Conservation (phyloP, 2,888 invertebrate species). For the Salpingus planirostris region DNA sequence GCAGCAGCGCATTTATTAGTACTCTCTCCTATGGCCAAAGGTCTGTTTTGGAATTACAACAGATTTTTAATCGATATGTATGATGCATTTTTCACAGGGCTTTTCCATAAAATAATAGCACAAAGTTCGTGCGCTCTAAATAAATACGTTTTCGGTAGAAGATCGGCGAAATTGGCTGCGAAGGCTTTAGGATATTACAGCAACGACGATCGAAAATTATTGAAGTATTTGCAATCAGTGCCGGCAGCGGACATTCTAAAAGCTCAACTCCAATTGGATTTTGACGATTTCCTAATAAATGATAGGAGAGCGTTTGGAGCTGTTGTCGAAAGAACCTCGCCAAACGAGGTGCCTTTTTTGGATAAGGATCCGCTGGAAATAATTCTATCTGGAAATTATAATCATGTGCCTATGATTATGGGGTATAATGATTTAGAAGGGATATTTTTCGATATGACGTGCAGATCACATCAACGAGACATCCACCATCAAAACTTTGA, state of each 20-base stretch:
- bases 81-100: too few relatives aligned
- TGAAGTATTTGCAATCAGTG: conserved; percentile 12
- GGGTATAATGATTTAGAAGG: conserved; percentile 35
- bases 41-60: too few relatives aligned
- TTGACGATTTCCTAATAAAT: conserved; percentile 6
- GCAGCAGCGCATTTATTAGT: conserved; percentile 41
- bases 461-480: conserved; percentile 7
- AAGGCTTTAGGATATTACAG: conserved; percentile 7
- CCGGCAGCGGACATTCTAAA: conserved; percentile 14
- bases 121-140: conserved; percentile 25
- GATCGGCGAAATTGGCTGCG: conserved; percentile 3
- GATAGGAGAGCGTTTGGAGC: conserved; percentile 18
- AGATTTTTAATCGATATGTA: too few relatives aligned
- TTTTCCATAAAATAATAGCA: conserved; percentile 25
- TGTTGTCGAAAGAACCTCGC: conserved; percentile 21
- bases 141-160: conserved; percentile 18
- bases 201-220: conserved; percentile 9
- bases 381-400: conserved; percentile 30
- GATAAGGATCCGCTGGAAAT: conserved; percentile 27
- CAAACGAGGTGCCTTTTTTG: conserved; percentile 29
- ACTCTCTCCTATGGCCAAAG: conserved; percentile 39
- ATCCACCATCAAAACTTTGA: conserved; percentile 18
- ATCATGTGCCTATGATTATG: conserved; percentile 35
- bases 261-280: conserved; percentile 7
- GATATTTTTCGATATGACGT: conserved; percentile 18